Conservation (phyloP, 2,888 invertebrate genomes). For the Axea sp. region DNA sequence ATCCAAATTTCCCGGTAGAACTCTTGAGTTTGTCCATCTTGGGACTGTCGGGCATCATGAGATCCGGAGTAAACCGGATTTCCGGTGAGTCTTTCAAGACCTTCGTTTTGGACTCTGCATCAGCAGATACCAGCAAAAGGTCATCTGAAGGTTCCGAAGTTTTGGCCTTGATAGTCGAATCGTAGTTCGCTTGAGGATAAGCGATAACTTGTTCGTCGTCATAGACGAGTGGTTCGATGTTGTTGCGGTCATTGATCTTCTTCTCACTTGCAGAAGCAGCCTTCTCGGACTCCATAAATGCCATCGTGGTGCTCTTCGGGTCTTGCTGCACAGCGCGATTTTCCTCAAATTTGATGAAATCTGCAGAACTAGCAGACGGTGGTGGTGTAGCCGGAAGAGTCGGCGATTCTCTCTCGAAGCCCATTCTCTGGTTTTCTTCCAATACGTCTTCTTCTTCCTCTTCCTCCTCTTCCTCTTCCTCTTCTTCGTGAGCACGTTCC, state of each 20-base stretch:
- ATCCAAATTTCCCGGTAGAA: constrained; percentile 21
- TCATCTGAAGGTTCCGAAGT: constrained; percentile 19
- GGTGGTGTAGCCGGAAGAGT: constrained; percentile 74
- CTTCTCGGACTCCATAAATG: constrained; percentile 71
- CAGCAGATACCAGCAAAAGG: constrained; percentile 25
- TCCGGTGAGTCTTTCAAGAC: constrained; percentile 25
- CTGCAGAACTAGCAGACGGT: constrained; percentile 70
- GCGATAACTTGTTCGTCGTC: constrained; percentile 26
- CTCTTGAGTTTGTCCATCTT: constrained; percentile 18
- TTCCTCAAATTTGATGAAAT: constrained; percentile 69
- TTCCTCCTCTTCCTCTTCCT: constrained; percentile 40
- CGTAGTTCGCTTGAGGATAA: constrained; percentile 9
- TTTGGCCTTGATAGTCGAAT: not conserved
- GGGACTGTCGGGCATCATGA: constrained; percentile 29
- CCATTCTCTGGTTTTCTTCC: constrained; percentile 62
- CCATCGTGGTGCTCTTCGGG: constrained; percentile 69
- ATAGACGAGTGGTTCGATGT: constrained; percentile 1
- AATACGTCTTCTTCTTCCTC: constrained; percentile 64
- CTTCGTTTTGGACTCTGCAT: not conserved
- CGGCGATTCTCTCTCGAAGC: constrained; percentile 55
- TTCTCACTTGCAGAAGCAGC: too few relatives aligned
- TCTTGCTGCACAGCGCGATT: constrained; percentile 27
- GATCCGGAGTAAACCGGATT: constrained; percentile 30
- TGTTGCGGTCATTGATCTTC: constrained; percentile 14
- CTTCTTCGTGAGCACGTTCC: constrained; percentile 12